phyloP scores from a whole-genome alignment of 2,113 vertebrate genomes.

The Heterochromis multidens region DNA sequence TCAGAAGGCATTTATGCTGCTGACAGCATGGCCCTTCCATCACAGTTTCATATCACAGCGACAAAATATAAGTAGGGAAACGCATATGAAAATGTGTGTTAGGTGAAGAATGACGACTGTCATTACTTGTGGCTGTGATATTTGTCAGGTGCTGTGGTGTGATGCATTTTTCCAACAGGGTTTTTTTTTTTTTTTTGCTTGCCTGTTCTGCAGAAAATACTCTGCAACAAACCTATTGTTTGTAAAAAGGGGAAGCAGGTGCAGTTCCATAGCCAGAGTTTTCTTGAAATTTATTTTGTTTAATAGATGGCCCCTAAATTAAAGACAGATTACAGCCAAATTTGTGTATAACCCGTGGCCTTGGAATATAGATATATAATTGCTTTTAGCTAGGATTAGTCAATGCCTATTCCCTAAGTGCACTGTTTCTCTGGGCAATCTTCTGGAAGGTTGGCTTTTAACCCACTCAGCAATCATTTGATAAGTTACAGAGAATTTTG shows the following conservation, averaged over 20 bases:
- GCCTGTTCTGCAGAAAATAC: background rate
- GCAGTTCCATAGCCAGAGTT: background rate
- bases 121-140: slow-evolving; percentile 38
- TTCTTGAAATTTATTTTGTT: background rate
- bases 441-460: slow-evolving; percentile 21
- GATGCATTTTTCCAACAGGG: slow-evolving; percentile 1
- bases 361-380: slow-evolving; percentile 12
- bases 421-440: background rate
- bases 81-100: slow-evolving; percentile 32
- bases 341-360: slow-evolving; percentile 20
- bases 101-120: slow-evolving; percentile 36
- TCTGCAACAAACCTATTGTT: background rate
- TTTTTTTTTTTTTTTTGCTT: background rate
- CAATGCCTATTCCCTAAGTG: slow-evolving; percentile 18
- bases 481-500: background rate
- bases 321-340: slow-evolving; percentile 26
- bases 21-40: slow-evolving; percentile 23
- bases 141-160: slow-evolving; percentile 15
- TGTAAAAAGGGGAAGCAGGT: background rate
- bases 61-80: slow-evolving; percentile 29
- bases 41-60: slow-evolving; percentile 43
- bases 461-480: slow-evolving; percentile 2
- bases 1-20: slow-evolving; percentile 45
- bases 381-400: slow-evolving; percentile 19
- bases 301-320: slow-evolving; percentile 20